Evolutionary conservation across 1,140 invertebrate species (phyloP).

Genomic region (Drosophila watanabei): DNA sequence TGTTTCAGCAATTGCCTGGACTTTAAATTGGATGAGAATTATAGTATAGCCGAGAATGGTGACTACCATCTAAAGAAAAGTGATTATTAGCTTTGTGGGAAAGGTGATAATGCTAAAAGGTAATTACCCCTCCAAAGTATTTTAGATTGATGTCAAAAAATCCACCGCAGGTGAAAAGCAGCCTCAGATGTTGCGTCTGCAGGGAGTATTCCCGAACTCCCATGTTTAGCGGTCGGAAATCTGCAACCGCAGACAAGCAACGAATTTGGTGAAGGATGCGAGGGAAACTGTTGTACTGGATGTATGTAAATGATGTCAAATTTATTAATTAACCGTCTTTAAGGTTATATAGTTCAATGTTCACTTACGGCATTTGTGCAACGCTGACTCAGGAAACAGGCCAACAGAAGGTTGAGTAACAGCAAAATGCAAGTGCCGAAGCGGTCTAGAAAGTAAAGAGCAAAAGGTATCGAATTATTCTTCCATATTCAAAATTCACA

Average conservation of each 20-base stretch:
- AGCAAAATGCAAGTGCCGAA: conserved; percentile 21
- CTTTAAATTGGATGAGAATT: conserved; percentile 70
- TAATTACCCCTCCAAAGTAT: conserved; percentile 59
- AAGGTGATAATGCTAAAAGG: not conserved
- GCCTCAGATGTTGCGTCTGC: conserved; percentile 70
- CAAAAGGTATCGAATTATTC: not conserved
- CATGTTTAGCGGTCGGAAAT: conserved; percentile 34
- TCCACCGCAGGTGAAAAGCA: conserved; percentile 66
- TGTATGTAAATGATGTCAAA: not conserved
- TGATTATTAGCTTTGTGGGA: not conserved
- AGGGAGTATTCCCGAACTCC: conserved; percentile 65
- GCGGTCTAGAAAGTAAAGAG: conserved; percentile 26
- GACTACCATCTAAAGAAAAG: conserved; percentile 49
- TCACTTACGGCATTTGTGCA: conserved; percentile 51
- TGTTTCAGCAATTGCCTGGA: conserved; percentile 38
- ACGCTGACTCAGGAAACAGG: conserved; percentile 54
- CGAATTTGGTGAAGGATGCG: conserved; percentile 54
- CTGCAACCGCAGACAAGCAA: not conserved
- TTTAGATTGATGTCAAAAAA: conserved; percentile 75
- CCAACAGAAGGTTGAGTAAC: conserved; percentile 42
- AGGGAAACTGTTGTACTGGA: conserved; percentile 59
- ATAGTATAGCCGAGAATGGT: conserved; percentile 53
- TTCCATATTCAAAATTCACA: not conserved
- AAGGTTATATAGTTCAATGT: fast-evolving
- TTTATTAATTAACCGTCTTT: not conserved